Base-by-base conservation (phyloP, 2,113 vertebrate species). In the Chaetops frenatus region DNA sequence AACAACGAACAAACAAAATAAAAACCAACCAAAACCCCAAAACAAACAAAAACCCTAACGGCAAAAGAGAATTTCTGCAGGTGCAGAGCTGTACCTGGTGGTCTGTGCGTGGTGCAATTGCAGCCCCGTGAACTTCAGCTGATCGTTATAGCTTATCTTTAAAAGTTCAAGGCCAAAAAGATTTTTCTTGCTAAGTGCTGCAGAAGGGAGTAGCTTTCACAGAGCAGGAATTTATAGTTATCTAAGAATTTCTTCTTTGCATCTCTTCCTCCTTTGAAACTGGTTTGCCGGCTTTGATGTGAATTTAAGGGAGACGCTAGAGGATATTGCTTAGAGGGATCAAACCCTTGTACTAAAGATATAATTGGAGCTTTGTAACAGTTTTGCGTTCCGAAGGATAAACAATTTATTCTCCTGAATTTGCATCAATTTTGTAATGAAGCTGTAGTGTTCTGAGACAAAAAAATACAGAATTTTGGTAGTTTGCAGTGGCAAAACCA, bases 251-350 rank as follows among this genome's bases (percentile, higher is more conserved):
- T 79, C 71, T 95, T 89, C 73, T 73, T 81, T 60, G 50, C 35
- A 2, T 84, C 81, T 83, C 94, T 96, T 53, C 45, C 56, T 67
- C 35, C 93, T 95, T 97, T 97, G 96, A 96, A 97, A 95, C 20
- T 25, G 29, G 11, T 44, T 95, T 86, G 35, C 74, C 71, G 61
- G 42, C 96, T 98, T 98, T 97, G 97, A 97, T 97, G 89, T 95
- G 45, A 70, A 69, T 94, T 96, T 94, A 69, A 90, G 84, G 85
- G 90, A 87, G 81, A 66, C 8, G 24, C 61, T 93, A 14, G 57
- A 87, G 85, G 61, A 65, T 79, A 29, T 65, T 91, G 28, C 77
- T n/a, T 51, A 31, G n/a, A 88, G 40, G 27, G 45, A 36, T 51
- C 51, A 58, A 58, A 69, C 12, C 20, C 10, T 33, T 24, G 25